phyloP scores from a whole-genome alignment of 2,797 vertebrate species.

The Anniella stebbinsi region DNA sequence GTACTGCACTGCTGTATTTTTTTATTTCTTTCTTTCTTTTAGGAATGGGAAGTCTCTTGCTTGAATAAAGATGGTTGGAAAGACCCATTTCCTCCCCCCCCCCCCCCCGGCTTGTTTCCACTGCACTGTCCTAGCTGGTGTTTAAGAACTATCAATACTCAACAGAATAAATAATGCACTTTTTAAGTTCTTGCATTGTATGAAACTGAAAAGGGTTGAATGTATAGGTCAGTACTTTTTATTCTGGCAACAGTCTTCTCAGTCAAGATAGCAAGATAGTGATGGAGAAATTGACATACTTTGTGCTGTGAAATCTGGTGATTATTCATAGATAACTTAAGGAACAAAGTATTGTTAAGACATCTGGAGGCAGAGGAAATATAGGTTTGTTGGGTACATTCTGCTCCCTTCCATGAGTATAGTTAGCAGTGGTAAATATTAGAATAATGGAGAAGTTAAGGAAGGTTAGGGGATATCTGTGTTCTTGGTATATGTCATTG shows the following conservation, averaged over 20 bases:
- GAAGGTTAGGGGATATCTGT: background rate
- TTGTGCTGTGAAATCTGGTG: background rate
- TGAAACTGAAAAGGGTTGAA: background rate
- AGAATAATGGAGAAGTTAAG: background rate
- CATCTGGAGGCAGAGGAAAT: background rate
- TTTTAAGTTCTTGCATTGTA: background rate
- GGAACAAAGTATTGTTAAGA: background rate
- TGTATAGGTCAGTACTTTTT: background rate
- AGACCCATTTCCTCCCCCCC: no score
- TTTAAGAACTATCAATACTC: background rate
- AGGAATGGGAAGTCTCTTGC: background rate
- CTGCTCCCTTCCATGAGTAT: background rate
- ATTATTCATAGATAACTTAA: background rate
- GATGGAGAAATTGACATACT: background rate
- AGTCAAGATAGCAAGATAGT: no score
- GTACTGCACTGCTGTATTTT: conserved; percentile 15
- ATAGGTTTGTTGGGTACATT: background rate
- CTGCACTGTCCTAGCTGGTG: background rate
- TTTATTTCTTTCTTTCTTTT: background rate
- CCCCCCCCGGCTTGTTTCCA: background rate
- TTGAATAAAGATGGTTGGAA: background rate
- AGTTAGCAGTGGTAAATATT: background rate
- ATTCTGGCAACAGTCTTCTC: background rate
- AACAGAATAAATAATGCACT: background rate
- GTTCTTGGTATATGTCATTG: background rate